These are phyloP conservation scores for Drosophila suzukii DNA, from an alignment of 1,140 invertebrate species.

Conservation along the genomic window DNA sequence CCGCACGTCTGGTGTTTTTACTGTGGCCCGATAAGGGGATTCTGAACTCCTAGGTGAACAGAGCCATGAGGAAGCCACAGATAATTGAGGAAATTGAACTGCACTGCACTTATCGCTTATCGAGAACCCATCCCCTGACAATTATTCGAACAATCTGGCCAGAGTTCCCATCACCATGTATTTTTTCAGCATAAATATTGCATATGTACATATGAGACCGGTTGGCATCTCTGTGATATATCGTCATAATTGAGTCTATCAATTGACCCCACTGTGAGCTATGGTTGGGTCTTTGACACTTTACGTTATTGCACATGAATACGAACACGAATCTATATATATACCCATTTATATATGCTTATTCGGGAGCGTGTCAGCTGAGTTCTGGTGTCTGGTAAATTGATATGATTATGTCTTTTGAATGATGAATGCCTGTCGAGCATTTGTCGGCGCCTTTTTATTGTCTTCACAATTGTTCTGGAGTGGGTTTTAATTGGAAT, in stretches of 20 bases:
- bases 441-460: slow-evolving; percentile 51
- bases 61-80: slow-evolving; percentile 32
- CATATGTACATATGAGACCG: slow-evolving; percentile 7
- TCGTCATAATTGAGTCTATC: slow-evolving; percentile 80
- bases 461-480: slow-evolving; percentile 33
- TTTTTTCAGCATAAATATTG: slow-evolving; percentile 15
- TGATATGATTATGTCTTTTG: slow-evolving; percentile 60
- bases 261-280: slow-evolving; percentile 78
- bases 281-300: slow-evolving; percentile 79
- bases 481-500: slow-evolving; percentile 43
- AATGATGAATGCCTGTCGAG: slow-evolving; percentile 47
- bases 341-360: slow-evolving; percentile 24
- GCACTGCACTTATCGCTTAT: slow-evolving; percentile 50
- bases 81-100: slow-evolving; percentile 52
- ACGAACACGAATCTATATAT: slow-evolving; percentile 37
- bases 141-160: slow-evolving; percentile 22
- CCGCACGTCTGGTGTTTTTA: background rate
- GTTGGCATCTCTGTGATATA: slow-evolving; percentile 54
- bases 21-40: slow-evolving; percentile 32
- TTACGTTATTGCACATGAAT: slow-evolving; percentile 48
- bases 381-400: slow-evolving; percentile 45
- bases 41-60: slow-evolving; percentile 26
- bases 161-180: slow-evolving; percentile 19
- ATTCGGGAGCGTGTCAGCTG: slow-evolving; percentile 39
- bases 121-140: slow-evolving; percentile 21